Evolutionary conservation across 2,113 vertebrate genomes (phyloP), one percentile per base, ranked within the genome.

Genomic region (Macrotis lagotis): DNA sequence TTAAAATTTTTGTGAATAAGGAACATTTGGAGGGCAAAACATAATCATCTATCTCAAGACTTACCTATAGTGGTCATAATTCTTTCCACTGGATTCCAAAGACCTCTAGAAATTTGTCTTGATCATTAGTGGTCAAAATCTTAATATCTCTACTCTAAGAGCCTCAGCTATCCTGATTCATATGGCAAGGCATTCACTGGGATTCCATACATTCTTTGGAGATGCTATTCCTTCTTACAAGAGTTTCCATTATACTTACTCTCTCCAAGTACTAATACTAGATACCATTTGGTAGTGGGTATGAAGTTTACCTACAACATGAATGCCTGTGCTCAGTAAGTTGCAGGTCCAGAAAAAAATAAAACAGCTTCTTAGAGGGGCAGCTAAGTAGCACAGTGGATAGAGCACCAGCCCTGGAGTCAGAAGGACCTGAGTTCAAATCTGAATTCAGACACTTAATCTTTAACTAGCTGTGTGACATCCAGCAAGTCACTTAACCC

Each of bases 1-100:
- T 91, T 96, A 25, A 51, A 66, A 83, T 59, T 74, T 28, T 0
- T 48, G 14, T 24, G 83, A 50, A 44, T 25, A 22, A 90, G 50
- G 53, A 94, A 53, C 24, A 92, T 48, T 66, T 53, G 25, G 59
- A 90, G 37, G 44, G 10, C 48, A 91, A 92, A 93, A 83, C 52
- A 66, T 66, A 37, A 6, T 19, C 51, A 91, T 6, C 89, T 37
- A 48, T 55, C 50, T 51, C 44, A 50, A 25, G 88, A 74, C 10
- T 74, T 74, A 51, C 22, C 28, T n/a, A n/a, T 74, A 44, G 55
- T 44, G 14, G 31, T 48, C 24, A 50, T n/a, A 44, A 25, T 83
- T 83, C 26, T 74, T 28, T 5, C 19, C 89, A 88, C n/a, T 49
- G 50, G 22, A 9, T 59, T 92, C 28, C 37, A 66, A 92, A 47